phyloP scores from a whole-genome alignment of 1,140 invertebrate species.

The Dinoponera quadriceps region DNA sequence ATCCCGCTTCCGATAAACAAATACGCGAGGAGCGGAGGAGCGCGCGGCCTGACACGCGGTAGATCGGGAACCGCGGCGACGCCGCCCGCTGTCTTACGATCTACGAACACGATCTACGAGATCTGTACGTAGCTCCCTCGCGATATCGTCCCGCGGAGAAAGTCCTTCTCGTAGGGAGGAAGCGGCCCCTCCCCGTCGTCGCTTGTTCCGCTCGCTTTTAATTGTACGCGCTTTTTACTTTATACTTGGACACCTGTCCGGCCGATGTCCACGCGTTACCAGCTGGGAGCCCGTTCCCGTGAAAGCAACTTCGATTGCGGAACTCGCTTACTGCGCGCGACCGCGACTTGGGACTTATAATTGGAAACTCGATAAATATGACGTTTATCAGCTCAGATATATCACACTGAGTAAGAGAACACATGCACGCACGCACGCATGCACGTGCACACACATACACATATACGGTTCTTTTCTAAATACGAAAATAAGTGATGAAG shows the following conservation, averaged over 20 bases:
- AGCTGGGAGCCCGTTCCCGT: not conserved
- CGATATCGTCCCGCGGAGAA: constrained; percentile 39
- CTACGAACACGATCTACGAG: constrained; percentile 62
- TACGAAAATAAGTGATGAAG: too few relatives aligned
- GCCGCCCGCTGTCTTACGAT: constrained; percentile 60
- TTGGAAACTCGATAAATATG: too few relatives aligned
- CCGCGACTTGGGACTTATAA: too few relatives aligned
- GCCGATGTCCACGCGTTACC: not conserved
- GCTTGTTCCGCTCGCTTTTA: not conserved
- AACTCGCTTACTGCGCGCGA: too few relatives aligned
- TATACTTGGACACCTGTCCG: not conserved
- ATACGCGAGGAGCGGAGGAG: constrained; percentile 34
- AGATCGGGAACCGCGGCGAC: constrained; percentile 46
- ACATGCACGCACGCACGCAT: too few relatives aligned
- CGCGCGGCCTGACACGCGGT: constrained; percentile 35
- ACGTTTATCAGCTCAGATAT: too few relatives aligned
- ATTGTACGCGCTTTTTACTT: constrained; percentile 1
- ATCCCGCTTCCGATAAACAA: constrained; percentile 66
- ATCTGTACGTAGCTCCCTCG: constrained; percentile 24
- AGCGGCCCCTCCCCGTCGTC: not conserved
- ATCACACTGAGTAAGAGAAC: too few relatives aligned
- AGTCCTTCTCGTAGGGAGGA: not conserved
- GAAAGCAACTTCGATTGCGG: not conserved
- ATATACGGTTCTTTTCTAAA: too few relatives aligned
- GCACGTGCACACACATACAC: too few relatives aligned